These are phyloP conservation scores for Schizothorax lantsangensis DNA, from an alignment of 2,797 vertebrate species.

Conservation along the genomic window DNA sequence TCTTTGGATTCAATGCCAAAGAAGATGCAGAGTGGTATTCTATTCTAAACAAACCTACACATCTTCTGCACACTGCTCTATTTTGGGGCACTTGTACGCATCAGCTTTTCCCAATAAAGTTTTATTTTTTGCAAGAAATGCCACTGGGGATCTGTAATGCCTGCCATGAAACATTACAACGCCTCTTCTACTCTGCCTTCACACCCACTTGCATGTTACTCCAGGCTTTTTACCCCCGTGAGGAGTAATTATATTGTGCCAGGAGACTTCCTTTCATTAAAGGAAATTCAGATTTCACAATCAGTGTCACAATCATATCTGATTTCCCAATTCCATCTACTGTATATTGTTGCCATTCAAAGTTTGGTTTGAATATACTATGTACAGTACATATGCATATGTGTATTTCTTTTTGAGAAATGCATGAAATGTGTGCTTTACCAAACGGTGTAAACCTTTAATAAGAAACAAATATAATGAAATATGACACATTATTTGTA, in stretches of 20 bases:
- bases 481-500: not conserved
- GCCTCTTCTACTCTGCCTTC: conserved; percentile 19
- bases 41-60: not conserved
- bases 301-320: not conserved
- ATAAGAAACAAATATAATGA: not conserved
- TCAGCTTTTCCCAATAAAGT: conserved; percentile 28
- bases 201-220: conserved; percentile 23
- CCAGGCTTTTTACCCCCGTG: conserved; percentile 21
- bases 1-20: not conserved
- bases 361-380: not conserved
- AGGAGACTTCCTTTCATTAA: conserved; percentile 36
- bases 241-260: conserved; percentile 20
- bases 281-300: not conserved
- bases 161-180: conserved; percentile 34
- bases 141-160: conserved; percentile 30
- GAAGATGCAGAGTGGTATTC: not conserved
- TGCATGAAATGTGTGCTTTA: not conserved
- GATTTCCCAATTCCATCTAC: not conserved
- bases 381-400: not conserved
- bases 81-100: not conserved
- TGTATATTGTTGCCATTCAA: not conserved
- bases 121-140: not conserved
- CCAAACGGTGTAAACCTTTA: not conserved
- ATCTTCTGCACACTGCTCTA: not conserved
- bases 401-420: not conserved